Base-by-base conservation (phyloP, 1,140 invertebrate genomes). In the Brachionus rubens region DNA sequence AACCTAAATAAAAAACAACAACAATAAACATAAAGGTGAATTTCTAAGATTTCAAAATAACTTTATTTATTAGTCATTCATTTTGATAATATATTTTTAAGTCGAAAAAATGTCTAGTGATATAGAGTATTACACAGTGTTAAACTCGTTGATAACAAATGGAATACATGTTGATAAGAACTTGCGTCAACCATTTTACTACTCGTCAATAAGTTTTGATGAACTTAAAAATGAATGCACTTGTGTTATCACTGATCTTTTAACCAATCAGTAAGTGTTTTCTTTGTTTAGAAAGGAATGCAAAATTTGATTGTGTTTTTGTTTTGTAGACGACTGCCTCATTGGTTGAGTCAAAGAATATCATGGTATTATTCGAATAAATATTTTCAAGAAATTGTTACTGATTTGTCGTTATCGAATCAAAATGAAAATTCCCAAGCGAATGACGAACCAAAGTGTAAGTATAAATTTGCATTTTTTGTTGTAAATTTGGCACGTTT, bases 361-460 rank as follows among this genome's bases (percentile, higher is more conserved):
- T 26, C 68, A n/a, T 72, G 68, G 68, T 72, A 40, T 50, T 72
- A 72, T 54, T 72, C 46, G 24, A 72, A 30, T 46, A 48, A 54
- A 30, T 72, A 40, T 19, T 36, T 72, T 50, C 28, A 50, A 48
- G 46, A 72, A n/a, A 72, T 72, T 4, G n/a, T 65, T 12, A 43
- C 59, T 65, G 59, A 65, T 43, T 28, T 65, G 7, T 65, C 59
- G 4, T 14, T 65, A 21, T 43, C 59, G 19, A 26, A 26, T 59
- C 54, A 59, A 36, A 59, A 36, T 7, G 54, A 19, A 40, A 16
- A 36, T 9, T 5, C 3, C 9, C 33, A 36, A 36, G 3, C 33
- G 9, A 36, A 10, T 7, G 14, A 7, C 43, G 14, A 16, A 26
- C 21, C 59, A 19, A 65, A 65, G 26, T 24, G 59, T 65, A 59